A percentile compares a stretch with the other conserved stretches of the same genome.
phyloP scores from a whole-genome alignment of 2,888 invertebrate genomes.

The Pteria penguin region DNA sequence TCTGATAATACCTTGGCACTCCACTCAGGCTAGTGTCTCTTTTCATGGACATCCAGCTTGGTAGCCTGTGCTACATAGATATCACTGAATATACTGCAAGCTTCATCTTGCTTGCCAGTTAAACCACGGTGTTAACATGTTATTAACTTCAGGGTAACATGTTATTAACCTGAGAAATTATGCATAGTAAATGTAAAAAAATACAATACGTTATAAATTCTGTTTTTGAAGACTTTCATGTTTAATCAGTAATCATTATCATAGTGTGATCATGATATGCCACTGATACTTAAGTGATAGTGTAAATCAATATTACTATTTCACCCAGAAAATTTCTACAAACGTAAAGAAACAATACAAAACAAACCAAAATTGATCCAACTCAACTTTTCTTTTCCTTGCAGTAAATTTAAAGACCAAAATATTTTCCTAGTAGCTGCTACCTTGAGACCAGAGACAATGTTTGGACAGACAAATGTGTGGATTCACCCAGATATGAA shows the following conservation, averaged over 20 bases:
- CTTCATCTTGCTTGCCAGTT: not conserved
- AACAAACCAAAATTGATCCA: not conserved
- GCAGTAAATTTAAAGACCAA: constrained; percentile 51
- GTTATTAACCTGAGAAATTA: too few relatives aligned
- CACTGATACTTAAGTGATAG: too few relatives aligned
- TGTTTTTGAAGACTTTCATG: too few relatives aligned
- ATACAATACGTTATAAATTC: too few relatives aligned
- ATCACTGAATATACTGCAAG: not conserved
- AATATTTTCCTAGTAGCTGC: constrained; percentile 94
- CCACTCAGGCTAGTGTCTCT: not conserved
- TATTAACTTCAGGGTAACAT: too few relatives aligned
- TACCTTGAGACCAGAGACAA: constrained; percentile 98
- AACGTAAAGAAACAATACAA: not conserved
- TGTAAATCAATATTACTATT: not conserved
- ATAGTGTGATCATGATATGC: not conserved
- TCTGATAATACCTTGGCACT: too few relatives aligned
- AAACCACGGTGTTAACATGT: not conserved
- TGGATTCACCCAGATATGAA: constrained; percentile 97
- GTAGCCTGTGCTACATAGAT: constrained; percentile 16
- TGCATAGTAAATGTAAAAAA: too few relatives aligned
- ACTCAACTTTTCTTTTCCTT: not conserved
- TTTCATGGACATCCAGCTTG: not conserved
- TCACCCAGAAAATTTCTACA: constrained; percentile 1
- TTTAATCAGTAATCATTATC: too few relatives aligned
- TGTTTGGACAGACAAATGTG: constrained; percentile 99